Base-by-base conservation (phyloP, 2,888 invertebrate genomes). In the Watsonalla binaria region DNA sequence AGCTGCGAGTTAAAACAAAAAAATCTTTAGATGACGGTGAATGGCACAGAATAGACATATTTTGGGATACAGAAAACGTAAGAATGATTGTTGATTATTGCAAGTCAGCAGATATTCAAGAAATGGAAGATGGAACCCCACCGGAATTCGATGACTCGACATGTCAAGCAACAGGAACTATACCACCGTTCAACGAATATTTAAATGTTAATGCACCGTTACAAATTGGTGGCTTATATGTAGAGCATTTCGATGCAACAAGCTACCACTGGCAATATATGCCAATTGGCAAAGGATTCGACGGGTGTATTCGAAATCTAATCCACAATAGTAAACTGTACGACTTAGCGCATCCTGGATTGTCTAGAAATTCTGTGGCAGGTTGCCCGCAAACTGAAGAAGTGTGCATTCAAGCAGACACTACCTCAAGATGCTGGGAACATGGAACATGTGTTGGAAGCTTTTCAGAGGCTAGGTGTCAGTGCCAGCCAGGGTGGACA, bases 21-120 rank as follows among this genome's bases (percentile, higher is more conserved):
- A 95, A 95, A 78, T 94, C 95, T 0, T 89, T 98, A 58, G 97
- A 98, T 77, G 99, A 99, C 78, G 99, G 99, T 6, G 96, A 97
- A 82, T 99, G 99, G 99, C 99, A 99, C 86, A 93, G 97, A 56
- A 91, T 99, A 56, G 99, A 99, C 78, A 94, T 99, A 64, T 98
- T 98, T 80, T 98, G 98, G 97, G 95, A 97, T 68, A 97, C 97
- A 5, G 98, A 98, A 93, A 95, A 94, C 72, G 96, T 98, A 0
- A 93, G 96, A 67, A 94, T 99, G 93, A 95, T 98, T 5, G 96
- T 99, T 9, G 99, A 99, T 82, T 96, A 94, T 69, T 99, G 99
- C 82, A 96, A 95, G 78, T 96, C 96, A 0, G 97, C 97, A 0
- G 95, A 96, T 70, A 94, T 97, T 53, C 94, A 95, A 63, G 97